Evolutionary conservation across 1,140 invertebrate species (phyloP).

Genomic region (Leucophenga varia): DNA sequence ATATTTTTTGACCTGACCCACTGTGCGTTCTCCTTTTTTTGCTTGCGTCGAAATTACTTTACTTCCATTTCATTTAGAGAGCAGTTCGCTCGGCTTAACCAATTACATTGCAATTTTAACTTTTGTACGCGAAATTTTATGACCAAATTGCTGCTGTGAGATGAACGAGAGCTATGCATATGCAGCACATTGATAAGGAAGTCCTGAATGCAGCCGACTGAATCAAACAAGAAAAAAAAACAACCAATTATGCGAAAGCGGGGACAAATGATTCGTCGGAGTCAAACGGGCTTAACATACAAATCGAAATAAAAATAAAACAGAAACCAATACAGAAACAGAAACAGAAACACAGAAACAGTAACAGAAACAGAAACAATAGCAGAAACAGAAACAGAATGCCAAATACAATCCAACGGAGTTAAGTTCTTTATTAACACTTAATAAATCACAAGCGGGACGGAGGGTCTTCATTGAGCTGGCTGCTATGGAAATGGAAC

Average conservation of each 20-base stretch:
- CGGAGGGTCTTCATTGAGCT: background rate
- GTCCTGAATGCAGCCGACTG: constrained; percentile 24
- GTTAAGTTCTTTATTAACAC: constrained; percentile 57
- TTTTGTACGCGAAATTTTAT: constrained; percentile 54
- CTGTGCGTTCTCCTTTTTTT: constrained; percentile 11
- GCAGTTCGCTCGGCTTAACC: constrained; percentile 54
- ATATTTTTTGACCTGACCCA: no score
- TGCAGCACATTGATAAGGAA: constrained; percentile 53
- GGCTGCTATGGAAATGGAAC: background rate
- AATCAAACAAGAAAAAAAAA: no score
- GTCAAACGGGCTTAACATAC: background rate
- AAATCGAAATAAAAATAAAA: background rate
- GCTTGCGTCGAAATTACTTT: background rate
- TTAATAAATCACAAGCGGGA: constrained; percentile 49
- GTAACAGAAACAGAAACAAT: constrained; percentile 11
- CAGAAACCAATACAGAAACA: constrained; percentile 1
- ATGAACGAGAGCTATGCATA: constrained; percentile 40
- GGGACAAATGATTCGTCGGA: background rate
- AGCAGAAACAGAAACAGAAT: constrained; percentile 19
- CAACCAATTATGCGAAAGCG: background rate
- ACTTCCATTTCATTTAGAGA: background rate
- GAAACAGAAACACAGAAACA: constrained; percentile 10
- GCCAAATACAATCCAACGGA: constrained; percentile 48
- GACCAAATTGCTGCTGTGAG: constrained; percentile 43
- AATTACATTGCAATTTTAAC: constrained; percentile 57